Conservation (phyloP, 2,797 vertebrate species). For the Danio aesculapii region DNA sequence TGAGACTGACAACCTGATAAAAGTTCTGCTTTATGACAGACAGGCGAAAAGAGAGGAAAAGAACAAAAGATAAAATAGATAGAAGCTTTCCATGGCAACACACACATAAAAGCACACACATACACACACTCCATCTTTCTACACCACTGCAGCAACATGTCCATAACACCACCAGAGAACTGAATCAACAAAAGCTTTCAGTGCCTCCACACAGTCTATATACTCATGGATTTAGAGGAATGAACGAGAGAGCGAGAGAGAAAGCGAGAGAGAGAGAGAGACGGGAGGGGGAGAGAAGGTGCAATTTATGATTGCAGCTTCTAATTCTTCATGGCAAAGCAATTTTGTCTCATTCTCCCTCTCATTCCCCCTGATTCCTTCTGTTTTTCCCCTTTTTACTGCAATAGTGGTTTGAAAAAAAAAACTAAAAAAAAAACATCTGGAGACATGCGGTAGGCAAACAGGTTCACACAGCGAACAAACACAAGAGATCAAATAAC, state of each 20-base stretch:
- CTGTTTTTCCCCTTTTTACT: slow-evolving; percentile 5
- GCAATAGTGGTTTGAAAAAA: slow-evolving; percentile 16
- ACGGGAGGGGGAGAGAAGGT: background rate
- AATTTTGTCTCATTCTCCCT: slow-evolving; percentile 56
- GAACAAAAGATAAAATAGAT: slow-evolving; percentile 1
- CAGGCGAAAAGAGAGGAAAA: slow-evolving; percentile 7
- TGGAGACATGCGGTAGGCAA: slow-evolving; percentile 57
- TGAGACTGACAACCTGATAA: slow-evolving; percentile 32
- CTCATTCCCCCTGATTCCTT: slow-evolving; percentile 3
- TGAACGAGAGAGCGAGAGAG: slow-evolving; percentile 17
- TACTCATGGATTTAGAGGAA: slow-evolving; percentile 33
- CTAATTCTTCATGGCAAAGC: slow-evolving; percentile 53
- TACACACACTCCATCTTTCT: background rate
- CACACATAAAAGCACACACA: background rate
- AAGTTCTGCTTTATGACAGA: slow-evolving; percentile 39
- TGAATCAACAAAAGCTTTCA: slow-evolving; percentile 37
- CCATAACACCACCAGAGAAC: slow-evolving; percentile 45
- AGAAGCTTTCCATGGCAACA: slow-evolving; percentile 23
- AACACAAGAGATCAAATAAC: background rate
- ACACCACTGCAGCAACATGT: slow-evolving; percentile 54
- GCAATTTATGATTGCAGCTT: slow-evolving; percentile 62
- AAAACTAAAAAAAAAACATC: background rate
- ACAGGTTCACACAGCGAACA: slow-evolving; percentile 62
- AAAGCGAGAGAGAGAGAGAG: slow-evolving; percentile 41
- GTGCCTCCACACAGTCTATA: slow-evolving; percentile 18